These are phyloP conservation scores for Eulithis prunata DNA, from an alignment of 2,888 invertebrate genomes.

Conservation along the genomic window DNA sequence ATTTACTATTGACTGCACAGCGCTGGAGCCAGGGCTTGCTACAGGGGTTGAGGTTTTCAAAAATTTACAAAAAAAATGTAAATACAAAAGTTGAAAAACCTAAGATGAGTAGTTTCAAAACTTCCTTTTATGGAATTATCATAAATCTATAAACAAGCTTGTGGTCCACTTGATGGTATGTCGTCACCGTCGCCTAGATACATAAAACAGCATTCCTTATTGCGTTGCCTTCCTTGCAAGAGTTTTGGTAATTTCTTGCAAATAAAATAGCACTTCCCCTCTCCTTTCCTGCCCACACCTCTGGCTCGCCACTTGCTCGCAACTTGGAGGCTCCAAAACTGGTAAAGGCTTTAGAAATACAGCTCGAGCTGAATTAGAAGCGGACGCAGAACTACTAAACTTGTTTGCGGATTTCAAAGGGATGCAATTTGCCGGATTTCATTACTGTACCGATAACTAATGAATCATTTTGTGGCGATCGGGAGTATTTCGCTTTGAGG, in stretches of 20 bases:
- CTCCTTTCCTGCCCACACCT: background rate
- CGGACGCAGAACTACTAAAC: slow-evolving; percentile 50
- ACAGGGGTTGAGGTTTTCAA: no score
- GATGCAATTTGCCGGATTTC: slow-evolving; percentile 47
- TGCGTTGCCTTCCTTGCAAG: slow-evolving; percentile 6
- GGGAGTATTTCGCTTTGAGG: slow-evolving; percentile 5
- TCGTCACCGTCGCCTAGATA: no score
- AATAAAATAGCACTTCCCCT: background rate
- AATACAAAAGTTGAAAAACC: no score
- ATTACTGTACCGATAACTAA: slow-evolving; percentile 39
- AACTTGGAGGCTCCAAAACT: slow-evolving; percentile 52
- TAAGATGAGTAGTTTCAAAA: no score
- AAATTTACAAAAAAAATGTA: no score
- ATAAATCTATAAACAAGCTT: no score
- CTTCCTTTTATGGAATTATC: no score
- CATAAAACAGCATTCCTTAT: slow-evolving; percentile 15
- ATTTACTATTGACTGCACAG: slow-evolving; percentile 6
- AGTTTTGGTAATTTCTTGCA: background rate
- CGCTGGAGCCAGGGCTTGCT: no score
- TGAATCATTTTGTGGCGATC: slow-evolving; percentile 19
- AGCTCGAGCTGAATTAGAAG: slow-evolving; percentile 47
- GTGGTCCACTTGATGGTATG: no score
- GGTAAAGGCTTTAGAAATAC: slow-evolving; percentile 47
- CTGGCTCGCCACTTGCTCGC: slow-evolving; percentile 42
- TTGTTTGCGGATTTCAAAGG: slow-evolving; percentile 53